Evolutionary conservation across 2,888 invertebrate species (phyloP), one percentile per base, ranked within the genome.

Genomic region (Coenonympha glycerion): DNA sequence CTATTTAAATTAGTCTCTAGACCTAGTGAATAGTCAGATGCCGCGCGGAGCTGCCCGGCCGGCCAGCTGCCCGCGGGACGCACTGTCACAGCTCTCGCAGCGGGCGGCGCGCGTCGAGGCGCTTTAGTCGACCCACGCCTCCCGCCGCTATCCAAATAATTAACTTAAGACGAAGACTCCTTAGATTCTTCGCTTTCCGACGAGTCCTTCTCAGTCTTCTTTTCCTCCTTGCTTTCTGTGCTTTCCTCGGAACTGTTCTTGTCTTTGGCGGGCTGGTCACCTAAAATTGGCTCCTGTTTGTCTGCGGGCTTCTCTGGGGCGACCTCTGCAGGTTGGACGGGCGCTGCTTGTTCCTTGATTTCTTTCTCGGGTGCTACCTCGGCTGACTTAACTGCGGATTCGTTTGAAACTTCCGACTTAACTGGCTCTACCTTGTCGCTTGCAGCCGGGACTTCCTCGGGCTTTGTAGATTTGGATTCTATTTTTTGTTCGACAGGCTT

Each of bases 1-100:
- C 76, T 80, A 80, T 77, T 84, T 82, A 81, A 82, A 82, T 84
- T 84, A 76, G 83, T 86, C 84, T 83, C 78, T 86, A 85, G 68
- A 69, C 77, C 73, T 81, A 83, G 67, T 75, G 73, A 71, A 76
- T 73, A 76, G 73, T 72, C 73, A 72, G 68, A 66, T 64, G 66
- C 60, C 71, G 69, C 71, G 66, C 62, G 60, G 58, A 58, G 58
- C 59, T 63, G 62, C 69, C 65, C 39, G 62, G 53, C 74, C 66
- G 64, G 63, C 60, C 71, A 69, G 66, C 22, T 11, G 6, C 6
- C 44, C 63, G 55, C 74, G 63, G 66, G 65, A 58, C 60, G 65
- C 66, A 65, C 65, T 58, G 64, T 59, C 59, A 59, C 59, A 53
- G 62, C 60, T 56, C 59, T 64, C n/a, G 64, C 56, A 28, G 65